Percentiles rank a stretch among this genome's conserved stretches.
These are phyloP conservation scores for Sebastes hubbsi DNA, from an alignment of 2,797 vertebrate species.

Conservation along the genomic window DNA sequence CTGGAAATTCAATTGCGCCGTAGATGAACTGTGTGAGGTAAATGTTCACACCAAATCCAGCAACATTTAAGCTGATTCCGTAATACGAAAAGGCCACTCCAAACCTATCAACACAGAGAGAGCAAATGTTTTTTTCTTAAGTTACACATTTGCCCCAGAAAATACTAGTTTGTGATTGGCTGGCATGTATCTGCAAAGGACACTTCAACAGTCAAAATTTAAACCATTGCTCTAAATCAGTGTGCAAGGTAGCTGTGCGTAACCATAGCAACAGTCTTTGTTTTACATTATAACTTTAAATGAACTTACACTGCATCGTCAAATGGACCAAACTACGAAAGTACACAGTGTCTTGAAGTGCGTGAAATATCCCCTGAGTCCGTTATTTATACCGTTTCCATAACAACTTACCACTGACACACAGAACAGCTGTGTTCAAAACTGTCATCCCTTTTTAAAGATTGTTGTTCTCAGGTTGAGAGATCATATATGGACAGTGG, in stretches of 20 bases:
- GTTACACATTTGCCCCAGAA: background rate
- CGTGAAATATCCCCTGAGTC: too few relatives aligned
- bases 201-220: background rate
- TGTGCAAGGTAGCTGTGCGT: too few relatives aligned
- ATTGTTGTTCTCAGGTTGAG: background rate
- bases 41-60: conserved; percentile 83
- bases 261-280: too few relatives aligned
- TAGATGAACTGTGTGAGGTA: conserved; percentile 90
- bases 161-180: background rate
- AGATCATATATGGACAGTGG: background rate
- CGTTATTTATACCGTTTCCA: too few relatives aligned
- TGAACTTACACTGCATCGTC: too few relatives aligned
- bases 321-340: too few relatives aligned
- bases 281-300: too few relatives aligned
- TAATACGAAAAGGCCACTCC: conserved; percentile 88
- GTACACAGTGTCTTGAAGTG: too few relatives aligned
- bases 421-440: too few relatives aligned
- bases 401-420: too few relatives aligned
- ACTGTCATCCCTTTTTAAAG: background rate
- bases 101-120: conserved; percentile 77
- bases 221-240: background rate
- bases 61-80: conserved; percentile 85
- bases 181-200: too few relatives aligned
- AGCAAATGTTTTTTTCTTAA: background rate
- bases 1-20: conserved; percentile 84